Conservation (phyloP, 2,888 invertebrate species). For the Drosophila neutralis region DNA sequence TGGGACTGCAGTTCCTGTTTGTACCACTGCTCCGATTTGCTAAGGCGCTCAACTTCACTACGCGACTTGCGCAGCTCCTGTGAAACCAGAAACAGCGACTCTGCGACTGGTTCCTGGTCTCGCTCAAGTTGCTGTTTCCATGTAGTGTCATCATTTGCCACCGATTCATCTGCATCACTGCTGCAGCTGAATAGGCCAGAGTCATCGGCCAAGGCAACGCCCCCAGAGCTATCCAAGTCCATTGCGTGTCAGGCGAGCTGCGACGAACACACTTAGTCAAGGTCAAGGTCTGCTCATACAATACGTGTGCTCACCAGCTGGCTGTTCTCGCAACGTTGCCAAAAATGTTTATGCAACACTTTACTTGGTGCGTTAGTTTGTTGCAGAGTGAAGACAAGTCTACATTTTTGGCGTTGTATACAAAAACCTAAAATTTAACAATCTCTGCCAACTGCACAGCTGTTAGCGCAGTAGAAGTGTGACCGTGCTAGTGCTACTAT, state of each 20-base stretch:
- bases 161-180: conserved; percentile 54
- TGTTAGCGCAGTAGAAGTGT: conserved; percentile 46
- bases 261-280: conserved; percentile 5
- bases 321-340: neutral
- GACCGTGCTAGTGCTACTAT: conserved; percentile 11
- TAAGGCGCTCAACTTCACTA: conserved; percentile 82
- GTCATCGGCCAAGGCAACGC: conserved; percentile 59
- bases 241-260: conserved; percentile 38
- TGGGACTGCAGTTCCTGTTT: conserved; percentile 81
- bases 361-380: neutral
- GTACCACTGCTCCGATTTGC: conserved; percentile 84
- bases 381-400: conserved; percentile 7
- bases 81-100: conserved; percentile 69
- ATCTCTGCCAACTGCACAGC: conserved; percentile 49
- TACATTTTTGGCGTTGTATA: conserved; percentile 67
- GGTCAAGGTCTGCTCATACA: neutral
- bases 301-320: conserved; percentile 13
- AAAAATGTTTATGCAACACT: conserved; percentile 10
- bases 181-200: conserved; percentile 73
- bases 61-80: conserved; percentile 79
- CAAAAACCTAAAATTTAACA: conserved; percentile 33
- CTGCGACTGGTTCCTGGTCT: conserved; percentile 35
- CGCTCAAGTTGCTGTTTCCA: conserved; percentile 1
- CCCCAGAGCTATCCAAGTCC: conserved; percentile 49
- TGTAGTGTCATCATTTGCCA: conserved; percentile 15